Evolutionary conservation across 2,888 invertebrate species (phyloP).

Genomic region (Ennomos quercinarius): DNA sequence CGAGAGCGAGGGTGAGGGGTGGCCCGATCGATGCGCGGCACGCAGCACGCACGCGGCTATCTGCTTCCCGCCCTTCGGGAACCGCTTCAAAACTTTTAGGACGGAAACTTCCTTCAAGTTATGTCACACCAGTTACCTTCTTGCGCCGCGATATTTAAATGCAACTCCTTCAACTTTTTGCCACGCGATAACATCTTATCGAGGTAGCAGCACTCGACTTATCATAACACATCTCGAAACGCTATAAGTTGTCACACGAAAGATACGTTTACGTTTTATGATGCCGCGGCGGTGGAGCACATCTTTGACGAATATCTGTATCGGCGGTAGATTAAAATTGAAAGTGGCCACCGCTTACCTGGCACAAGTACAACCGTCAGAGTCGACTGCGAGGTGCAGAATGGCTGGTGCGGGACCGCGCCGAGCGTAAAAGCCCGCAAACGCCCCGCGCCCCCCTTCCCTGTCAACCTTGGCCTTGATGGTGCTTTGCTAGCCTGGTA

Average conservation of each 20-base stretch:
- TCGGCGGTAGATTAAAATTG: conserved; percentile 59
- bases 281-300: conserved; percentile 53
- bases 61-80: conserved; percentile 82
- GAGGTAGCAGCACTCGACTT: conserved; percentile 67
- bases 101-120: conserved; percentile 70
- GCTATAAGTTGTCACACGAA: conserved; percentile 68
- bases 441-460: conserved; percentile 79
- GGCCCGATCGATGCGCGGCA: conserved; percentile 81
- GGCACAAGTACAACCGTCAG: conserved; percentile 84
- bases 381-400: conserved; percentile 86
- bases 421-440: conserved; percentile 78
- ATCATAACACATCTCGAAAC: conserved; percentile 74
- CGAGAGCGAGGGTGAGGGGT: conserved; percentile 79
- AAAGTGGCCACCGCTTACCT: conserved; percentile 81
- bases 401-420: conserved; percentile 81
- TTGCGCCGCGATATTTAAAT: conserved; percentile 66
- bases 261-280: conserved; percentile 54
- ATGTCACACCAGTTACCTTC: conserved; percentile 67
- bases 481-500: conserved; percentile 62
- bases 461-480: conserved; percentile 82
- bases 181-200: conserved; percentile 66
- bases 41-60: conserved; percentile 78
- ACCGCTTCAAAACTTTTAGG: conserved; percentile 79
- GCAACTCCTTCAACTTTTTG: conserved; percentile 59
- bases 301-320: conserved; percentile 46